Evolutionary conservation across 2,888 invertebrate genomes (phyloP).

Genomic region (Deilephila porcellus): DNA sequence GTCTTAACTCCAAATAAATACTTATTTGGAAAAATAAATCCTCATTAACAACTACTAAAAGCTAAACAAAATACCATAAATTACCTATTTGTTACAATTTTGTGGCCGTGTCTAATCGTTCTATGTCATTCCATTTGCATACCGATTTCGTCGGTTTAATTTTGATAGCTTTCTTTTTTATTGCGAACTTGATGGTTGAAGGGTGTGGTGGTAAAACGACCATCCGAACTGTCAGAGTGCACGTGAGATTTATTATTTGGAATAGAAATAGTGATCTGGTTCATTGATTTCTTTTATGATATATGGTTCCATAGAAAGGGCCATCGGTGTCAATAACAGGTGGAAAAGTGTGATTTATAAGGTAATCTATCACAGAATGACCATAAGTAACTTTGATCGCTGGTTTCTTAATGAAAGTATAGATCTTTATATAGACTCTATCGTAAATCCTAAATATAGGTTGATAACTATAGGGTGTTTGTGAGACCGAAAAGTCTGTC

Average conservation of each 20-base stretch:
- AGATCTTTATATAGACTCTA: no score
- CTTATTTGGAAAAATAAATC: not conserved
- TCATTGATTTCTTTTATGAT: conserved; percentile 8
- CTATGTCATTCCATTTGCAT: conserved; percentile 1
- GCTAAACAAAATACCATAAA: conserved; percentile 11
- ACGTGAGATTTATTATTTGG: not conserved
- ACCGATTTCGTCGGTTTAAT: conserved; percentile 28
- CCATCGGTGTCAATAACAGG: no score
- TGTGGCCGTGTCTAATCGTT: conserved; percentile 3
- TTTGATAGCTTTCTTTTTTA: conserved; percentile 28
- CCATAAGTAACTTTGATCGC: no score
- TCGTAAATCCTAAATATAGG: no score
- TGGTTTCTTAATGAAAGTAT: no score
- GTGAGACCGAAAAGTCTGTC: no score
- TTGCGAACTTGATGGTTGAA: conserved; percentile 25
- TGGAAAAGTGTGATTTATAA: no score
- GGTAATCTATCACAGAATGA: no score
- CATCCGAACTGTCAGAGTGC: not conserved
- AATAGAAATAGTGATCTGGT: not conserved
- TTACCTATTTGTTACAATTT: conserved; percentile 23
- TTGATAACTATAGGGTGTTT: no score
- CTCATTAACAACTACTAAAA: conserved; percentile 18
- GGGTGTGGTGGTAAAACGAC: not conserved
- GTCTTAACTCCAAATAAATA: not conserved
- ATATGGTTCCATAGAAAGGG: not conserved